phyloP scores from a whole-genome alignment of 2,888 invertebrate species.

The Rhamnusium bicolor region DNA sequence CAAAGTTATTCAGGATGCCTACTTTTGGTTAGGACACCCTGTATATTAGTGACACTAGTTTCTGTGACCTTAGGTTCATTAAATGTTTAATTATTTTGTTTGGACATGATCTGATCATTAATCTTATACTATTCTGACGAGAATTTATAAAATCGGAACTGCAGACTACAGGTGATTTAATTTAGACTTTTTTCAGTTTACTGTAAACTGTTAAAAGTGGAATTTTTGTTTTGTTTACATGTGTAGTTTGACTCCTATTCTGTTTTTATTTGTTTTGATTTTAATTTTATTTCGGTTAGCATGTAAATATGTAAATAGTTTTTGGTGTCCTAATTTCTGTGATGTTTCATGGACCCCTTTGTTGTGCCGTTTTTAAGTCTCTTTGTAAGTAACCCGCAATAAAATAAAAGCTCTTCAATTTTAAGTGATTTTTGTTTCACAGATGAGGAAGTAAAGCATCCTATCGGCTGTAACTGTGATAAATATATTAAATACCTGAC shows the following conservation, averaged over 20 bases:
- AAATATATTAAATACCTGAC: background rate
- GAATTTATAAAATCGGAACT: background rate
- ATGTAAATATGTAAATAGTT: background rate
- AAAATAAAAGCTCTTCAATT: background rate
- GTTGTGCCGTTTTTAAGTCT: background rate
- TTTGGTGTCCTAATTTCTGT: background rate
- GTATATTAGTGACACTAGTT: no score
- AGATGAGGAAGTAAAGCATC: background rate
- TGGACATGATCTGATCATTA: no score
- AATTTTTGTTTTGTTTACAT: no score
- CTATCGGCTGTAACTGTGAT: background rate
- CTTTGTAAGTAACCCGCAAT: background rate
- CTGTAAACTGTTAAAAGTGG: no score
- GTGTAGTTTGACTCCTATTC: no score
- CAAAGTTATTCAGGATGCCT: no score
- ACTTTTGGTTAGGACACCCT: no score
- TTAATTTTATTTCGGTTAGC: background rate
- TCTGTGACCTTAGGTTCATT: no score
- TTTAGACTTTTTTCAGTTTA: no score
- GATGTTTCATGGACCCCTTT: background rate
- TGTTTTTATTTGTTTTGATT: background rate
- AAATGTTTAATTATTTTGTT: no score
- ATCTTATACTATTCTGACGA: no score
- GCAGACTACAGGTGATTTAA: background rate
- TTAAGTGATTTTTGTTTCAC: background rate